Percentiles rank a stretch among this genome's conserved stretches.
Evolutionary conservation across 2,797 vertebrate species (phyloP).

Genomic region (Smutsia temminckii): DNA sequence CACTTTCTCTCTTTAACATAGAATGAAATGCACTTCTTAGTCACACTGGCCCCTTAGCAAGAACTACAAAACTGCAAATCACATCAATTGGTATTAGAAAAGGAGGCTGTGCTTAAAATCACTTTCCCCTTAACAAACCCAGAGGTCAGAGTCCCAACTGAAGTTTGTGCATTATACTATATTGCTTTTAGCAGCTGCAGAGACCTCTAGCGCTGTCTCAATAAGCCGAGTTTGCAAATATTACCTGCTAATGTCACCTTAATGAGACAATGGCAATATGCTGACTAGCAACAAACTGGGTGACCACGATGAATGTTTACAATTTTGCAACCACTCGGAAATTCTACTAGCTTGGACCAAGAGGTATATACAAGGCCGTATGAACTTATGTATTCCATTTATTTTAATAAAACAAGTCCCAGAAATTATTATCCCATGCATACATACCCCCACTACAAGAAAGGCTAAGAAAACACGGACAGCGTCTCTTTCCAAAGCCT

Average conservation of each 20-base stretch:
- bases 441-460: constrained; percentile 41
- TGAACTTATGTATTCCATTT: constrained; percentile 44
- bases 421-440: constrained; percentile 33
- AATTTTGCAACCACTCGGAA: constrained; percentile 65
- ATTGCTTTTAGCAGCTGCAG: constrained; percentile 53
- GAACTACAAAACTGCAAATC: constrained; percentile 52
- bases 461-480: constrained; percentile 44
- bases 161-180: constrained; percentile 57
- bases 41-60: neutral
- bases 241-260: constrained; percentile 78
- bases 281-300: constrained; percentile 67
- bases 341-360: constrained; percentile 21
- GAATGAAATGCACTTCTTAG: constrained; percentile 26
- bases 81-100: neutral
- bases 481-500: constrained; percentile 45
- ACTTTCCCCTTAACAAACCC: constrained; percentile 6
- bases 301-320: constrained; percentile 70
- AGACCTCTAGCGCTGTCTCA: constrained; percentile 71
- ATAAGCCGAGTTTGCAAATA: constrained; percentile 69
- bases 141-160: constrained; percentile 54
- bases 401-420: constrained; percentile 22
- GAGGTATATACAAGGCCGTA: neutral
- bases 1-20: neutral
- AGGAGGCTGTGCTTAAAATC: constrained; percentile 7
- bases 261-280: constrained; percentile 79